Evolutionary conservation across 92 coral and sea anemone species (phyloP).

Genomic region (Metridium senile): DNA sequence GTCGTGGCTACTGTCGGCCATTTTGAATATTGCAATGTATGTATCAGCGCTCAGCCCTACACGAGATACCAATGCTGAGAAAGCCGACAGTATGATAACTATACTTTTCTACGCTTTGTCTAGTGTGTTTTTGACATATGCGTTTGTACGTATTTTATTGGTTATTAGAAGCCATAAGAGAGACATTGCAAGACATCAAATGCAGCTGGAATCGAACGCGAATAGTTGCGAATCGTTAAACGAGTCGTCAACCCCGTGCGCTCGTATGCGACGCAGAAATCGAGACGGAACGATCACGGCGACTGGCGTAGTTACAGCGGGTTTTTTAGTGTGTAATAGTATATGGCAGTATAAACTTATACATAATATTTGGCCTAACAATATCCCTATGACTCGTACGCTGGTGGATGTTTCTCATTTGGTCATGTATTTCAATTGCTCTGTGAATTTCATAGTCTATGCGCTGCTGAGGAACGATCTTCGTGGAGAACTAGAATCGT

Average conservation of each 20-base stretch:
- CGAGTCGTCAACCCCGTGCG: not conserved
- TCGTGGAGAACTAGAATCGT: slow-evolving; percentile 16
- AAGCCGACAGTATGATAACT: slow-evolving; percentile 1
- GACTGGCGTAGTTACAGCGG: slow-evolving; percentile 17
- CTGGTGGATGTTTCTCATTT: slow-evolving; percentile 3
- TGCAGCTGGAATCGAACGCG: slow-evolving; percentile 27
- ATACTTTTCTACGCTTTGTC: slow-evolving; percentile 11
- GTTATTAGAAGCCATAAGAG: slow-evolving; percentile 16
- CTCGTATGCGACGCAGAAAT: slow-evolving; percentile 4
- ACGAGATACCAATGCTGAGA: not conserved
- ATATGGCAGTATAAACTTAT: slow-evolving; percentile 14
- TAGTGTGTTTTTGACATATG: slow-evolving; percentile 13
- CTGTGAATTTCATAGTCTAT: slow-evolving; percentile 30
- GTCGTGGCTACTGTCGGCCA: slow-evolving; percentile 17
- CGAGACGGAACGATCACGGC: slow-evolving; percentile 33
- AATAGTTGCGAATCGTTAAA: not conserved
- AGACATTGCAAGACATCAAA: slow-evolving; percentile 11
- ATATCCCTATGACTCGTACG: not conserved
- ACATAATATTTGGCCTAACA: not conserved
- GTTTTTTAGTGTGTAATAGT: slow-evolving; percentile 14
- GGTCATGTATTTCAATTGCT: slow-evolving; percentile 7
- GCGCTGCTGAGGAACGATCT: slow-evolving; percentile 30
- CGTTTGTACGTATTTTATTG: slow-evolving; percentile 19
- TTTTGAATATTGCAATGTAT: slow-evolving; percentile 22
- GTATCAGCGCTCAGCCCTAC: not conserved